phyloP scores from a whole-genome alignment of 2,888 invertebrate species.

The Drosophila infuscata region DNA sequence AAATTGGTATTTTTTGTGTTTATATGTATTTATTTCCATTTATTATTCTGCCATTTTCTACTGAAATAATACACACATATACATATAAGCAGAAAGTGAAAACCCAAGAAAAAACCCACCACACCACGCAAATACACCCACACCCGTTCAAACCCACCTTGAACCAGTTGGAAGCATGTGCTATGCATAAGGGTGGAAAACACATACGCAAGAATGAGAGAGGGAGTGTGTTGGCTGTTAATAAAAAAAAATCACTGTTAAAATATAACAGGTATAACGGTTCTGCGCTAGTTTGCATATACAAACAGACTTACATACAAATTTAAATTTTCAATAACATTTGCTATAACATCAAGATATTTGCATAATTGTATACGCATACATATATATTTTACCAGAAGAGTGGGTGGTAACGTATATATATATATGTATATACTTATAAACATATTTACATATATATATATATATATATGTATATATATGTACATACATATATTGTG shows the following conservation, averaged over 20 bases:
- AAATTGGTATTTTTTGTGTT: not conserved
- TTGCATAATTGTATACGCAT: not conserved
- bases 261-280: not conserved
- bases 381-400: not conserved
- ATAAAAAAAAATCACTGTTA: not conserved
- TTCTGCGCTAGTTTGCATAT: not conserved
- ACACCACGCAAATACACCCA: not conserved
- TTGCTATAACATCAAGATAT: not conserved
- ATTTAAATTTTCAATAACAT: not conserved
- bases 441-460: not conserved
- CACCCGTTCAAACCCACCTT: constrained; percentile 28
- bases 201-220: not conserved
- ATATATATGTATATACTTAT: not conserved
- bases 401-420: too few species aligned
- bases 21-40: not conserved
- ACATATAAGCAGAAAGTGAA: not conserved
- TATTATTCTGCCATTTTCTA: not conserved
- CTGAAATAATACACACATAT: not conserved
- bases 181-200: constrained; percentile 51
- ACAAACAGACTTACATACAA: not conserved
- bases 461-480: not conserved
- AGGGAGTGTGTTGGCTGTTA: not conserved
- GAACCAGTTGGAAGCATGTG: constrained; percentile 42
- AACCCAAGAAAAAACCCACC: not conserved
- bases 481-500: not conserved